Conservation (phyloP, 92 coral and sea anemone genomes). For the Zoanthus sociatus region DNA sequence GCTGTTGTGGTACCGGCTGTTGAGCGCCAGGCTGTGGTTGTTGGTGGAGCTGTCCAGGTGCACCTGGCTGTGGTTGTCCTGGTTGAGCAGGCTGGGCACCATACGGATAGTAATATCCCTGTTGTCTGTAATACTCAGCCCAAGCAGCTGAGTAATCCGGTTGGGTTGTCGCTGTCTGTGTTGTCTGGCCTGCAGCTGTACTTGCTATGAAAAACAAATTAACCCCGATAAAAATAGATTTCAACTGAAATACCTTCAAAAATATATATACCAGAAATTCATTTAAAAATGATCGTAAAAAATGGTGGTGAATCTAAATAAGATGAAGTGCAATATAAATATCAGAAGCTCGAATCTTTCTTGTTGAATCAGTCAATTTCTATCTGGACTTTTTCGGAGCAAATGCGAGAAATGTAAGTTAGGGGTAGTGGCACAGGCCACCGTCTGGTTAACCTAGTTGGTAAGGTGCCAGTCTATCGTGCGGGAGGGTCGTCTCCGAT, state of each 20-base stretch:
- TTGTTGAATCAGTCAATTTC: too few species aligned
- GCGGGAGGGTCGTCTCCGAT: too few species aligned
- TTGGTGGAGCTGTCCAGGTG: slow-evolving; percentile 59
- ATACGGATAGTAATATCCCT: slow-evolving; percentile 86
- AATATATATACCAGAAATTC: too few species aligned
- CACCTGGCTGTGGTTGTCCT: slow-evolving; percentile 77
- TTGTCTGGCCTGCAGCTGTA: slow-evolving; percentile 43
- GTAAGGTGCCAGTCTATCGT: too few species aligned
- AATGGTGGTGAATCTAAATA: too few species aligned
- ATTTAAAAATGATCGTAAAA: too few species aligned
- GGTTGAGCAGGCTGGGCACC: slow-evolving; percentile 70
- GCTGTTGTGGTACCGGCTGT: slow-evolving; percentile 55
- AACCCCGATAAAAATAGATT: background rate
- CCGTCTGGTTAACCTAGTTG: too few species aligned
- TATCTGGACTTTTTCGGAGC: too few species aligned
- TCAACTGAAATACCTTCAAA: background rate
- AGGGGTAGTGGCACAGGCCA: too few species aligned
- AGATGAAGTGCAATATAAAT: too few species aligned
- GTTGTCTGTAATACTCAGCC: slow-evolving; percentile 96
- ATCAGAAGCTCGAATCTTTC: too few species aligned
- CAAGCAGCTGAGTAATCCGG: slow-evolving; percentile 98
- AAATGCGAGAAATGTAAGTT: too few species aligned
- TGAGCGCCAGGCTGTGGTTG: slow-evolving; percentile 72
- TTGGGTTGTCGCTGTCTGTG: slow-evolving; percentile 62
- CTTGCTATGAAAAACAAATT: slow-evolving; percentile 30